Conservation (phyloP, 2,113 vertebrate genomes). For the Tylochromis polylepis region DNA sequence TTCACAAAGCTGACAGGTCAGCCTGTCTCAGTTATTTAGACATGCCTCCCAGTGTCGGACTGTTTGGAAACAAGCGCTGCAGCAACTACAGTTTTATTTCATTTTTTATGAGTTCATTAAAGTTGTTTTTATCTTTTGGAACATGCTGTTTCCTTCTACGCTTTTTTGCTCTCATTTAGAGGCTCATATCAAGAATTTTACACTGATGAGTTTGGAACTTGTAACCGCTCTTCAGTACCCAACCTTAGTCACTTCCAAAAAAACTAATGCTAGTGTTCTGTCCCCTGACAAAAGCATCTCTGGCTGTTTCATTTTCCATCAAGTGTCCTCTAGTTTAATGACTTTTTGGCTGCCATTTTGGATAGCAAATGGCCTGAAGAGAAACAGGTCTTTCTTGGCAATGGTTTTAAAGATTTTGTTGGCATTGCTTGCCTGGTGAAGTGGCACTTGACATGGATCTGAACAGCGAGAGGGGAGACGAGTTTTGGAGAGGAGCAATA, state of each 20-base stretch:
- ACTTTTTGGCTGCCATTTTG: neutral
- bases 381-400: neutral
- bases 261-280: neutral
- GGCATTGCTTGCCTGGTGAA: constrained; percentile 11
- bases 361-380: neutral
- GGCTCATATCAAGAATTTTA: neutral
- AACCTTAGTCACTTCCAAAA: neutral
- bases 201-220: neutral
- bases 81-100: neutral
- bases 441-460: neutral
- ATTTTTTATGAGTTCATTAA: neutral
- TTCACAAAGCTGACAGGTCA: neutral
- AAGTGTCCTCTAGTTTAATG: neutral
- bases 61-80: neutral
- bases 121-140: neutral
- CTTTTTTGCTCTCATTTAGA: neutral
- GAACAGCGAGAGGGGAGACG: neutral
- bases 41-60: neutral
- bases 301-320: constrained; percentile 24
- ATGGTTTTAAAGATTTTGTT: constrained; percentile 19
- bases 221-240: neutral
- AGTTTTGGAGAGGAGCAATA: neutral
- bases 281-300: neutral
- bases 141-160: neutral
- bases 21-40: neutral